phyloP scores from a whole-genome alignment of 37 sponge, comb jelly and placozoan genomes.

The Corticium candelabrum region DNA sequence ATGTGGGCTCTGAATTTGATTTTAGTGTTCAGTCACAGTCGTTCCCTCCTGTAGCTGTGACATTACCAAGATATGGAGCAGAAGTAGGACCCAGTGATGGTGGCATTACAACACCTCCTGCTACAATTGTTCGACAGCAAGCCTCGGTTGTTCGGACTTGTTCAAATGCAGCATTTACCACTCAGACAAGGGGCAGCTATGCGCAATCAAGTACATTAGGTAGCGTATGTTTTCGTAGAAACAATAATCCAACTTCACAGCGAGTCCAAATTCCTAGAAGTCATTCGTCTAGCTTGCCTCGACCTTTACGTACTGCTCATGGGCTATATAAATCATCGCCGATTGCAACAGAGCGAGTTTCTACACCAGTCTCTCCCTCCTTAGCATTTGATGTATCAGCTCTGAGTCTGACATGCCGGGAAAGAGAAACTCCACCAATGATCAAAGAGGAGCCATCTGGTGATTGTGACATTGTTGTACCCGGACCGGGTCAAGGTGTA shows the following conservation, averaged over 20 bases:
- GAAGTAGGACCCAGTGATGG: not conserved
- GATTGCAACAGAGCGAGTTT: not conserved
- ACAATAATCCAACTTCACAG: not conserved
- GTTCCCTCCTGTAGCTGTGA: not conserved
- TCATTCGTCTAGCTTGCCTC: not conserved
- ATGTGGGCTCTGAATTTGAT: no score
- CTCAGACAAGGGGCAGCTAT: not conserved
- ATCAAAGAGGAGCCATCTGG: no score
- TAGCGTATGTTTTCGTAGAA: not conserved
- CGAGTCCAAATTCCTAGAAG: not conserved
- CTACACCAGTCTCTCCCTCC: no score
- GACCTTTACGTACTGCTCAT: not conserved
- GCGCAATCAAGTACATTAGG: not conserved
- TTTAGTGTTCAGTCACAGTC: not conserved
- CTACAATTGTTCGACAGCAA: not conserved
- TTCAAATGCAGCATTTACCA: not conserved
- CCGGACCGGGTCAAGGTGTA: no score
- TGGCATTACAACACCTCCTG: not conserved
- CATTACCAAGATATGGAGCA: not conserved
- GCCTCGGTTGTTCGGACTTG: not conserved
- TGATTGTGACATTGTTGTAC: no score
- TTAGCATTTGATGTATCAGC: not conserved
- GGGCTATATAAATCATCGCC: not conserved
- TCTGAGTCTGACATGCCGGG: not conserved
- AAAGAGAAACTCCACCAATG: not conserved